These are phyloP conservation scores for Macrobrachium nipponense DNA, from an alignment of 1,140 invertebrate species.

Conservation along the genomic window DNA sequence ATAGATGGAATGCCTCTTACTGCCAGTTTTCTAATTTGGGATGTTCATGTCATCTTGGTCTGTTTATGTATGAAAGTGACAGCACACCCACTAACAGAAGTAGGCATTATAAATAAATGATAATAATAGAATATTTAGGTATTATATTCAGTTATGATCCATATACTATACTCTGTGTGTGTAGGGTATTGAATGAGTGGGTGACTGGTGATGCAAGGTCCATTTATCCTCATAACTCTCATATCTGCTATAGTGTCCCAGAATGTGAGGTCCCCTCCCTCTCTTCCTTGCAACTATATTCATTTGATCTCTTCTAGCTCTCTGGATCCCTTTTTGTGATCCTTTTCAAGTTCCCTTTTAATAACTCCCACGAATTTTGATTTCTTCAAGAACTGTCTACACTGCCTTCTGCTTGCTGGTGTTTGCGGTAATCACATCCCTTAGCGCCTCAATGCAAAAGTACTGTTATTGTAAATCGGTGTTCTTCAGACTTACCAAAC, in stretches of 20 bases:
- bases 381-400: constrained; percentile 39
- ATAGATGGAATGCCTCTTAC: constrained; percentile 51
- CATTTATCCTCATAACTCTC: constrained; percentile 3
- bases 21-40: constrained; percentile 59
- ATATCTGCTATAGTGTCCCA: constrained; percentile 35
- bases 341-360: neutral
- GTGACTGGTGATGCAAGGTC: constrained; percentile 42
- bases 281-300: too few species aligned
- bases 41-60: constrained; percentile 35
- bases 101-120: constrained; percentile 25
- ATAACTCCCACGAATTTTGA: constrained; percentile 3
- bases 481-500: constrained; percentile 43
- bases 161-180: constrained; percentile 23
- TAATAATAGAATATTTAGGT: constrained; percentile 11
- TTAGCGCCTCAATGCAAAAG: constrained; percentile 54
- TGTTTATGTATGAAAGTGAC: constrained; percentile 10
- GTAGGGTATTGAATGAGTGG: constrained; percentile 49
- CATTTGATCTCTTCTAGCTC: neutral
- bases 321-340: neutral
- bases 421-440: constrained; percentile 45
- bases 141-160: constrained; percentile 13
- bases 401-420: constrained; percentile 56
- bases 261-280: neutral
- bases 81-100: constrained; percentile 38
- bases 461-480: constrained; percentile 45